Base-by-base conservation (phyloP, 2,888 invertebrate genomes). In the Tiliacea citrago region DNA sequence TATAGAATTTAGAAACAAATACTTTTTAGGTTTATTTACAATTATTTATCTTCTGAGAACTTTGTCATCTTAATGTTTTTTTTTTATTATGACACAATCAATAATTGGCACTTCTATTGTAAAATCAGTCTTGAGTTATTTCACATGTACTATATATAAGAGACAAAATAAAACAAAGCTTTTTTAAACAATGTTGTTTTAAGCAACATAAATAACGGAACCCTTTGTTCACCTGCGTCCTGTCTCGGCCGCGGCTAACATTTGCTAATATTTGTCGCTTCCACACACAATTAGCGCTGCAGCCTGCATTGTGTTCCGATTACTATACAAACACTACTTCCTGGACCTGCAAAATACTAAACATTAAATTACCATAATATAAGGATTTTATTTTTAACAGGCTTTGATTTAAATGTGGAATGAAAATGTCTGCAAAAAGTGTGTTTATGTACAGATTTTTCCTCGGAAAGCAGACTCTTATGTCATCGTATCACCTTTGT, bases 251-350 rank as follows among this genome's bases (percentile, higher is more conserved):
- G 53, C 55, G 51, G 39, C 21, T 29, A 29, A 18, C 29, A 1
- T 63, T 76, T 16, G 45, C 29, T 65, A 35, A 51, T 66, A n/a
- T 66, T 57, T 57, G 68, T 39, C 21, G n/a, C 21, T 5, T 53
- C 29, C 47, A 35, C 60, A 21, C 53, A 53, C 66, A 45, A 60
- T 55, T 24, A 70, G 61, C 61, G 77, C 68, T 55, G 75, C 79
- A 42, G 35, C 47, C 47, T 47, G 75, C 81, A 66, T 35, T 47
- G 51, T 47, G 39, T 24, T 45, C 7, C n/a, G 0, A 39, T 55
- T 42, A 42, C 65, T 65, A 39, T n/a, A 61, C 65, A 58, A 66
- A 55, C 68, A 47, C 10, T 29, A 49, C 16, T 47, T 35, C 16
- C 24, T 24, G 6, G 21, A 42, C 8, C 13, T 55, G 21, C 35